Base-by-base conservation (phyloP, 2,113 vertebrate genomes). In the Rhinolophus ferrumequinum region DNA sequence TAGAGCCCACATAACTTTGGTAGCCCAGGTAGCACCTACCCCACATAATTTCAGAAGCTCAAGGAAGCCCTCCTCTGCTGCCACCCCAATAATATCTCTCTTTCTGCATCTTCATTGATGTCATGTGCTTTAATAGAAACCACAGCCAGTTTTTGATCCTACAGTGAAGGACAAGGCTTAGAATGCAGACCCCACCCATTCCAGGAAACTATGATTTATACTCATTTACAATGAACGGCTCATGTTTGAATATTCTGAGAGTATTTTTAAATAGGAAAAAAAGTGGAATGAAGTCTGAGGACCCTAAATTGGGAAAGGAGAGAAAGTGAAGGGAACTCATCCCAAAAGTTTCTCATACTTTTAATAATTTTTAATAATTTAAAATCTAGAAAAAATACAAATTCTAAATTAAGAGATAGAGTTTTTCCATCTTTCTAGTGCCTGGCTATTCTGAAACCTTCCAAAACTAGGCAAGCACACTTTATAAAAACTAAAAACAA, bases 401-500 rank as follows among this genome's bases (percentile, higher is more conserved):
- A 52, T 90, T 91, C 24, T 60, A 91, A 85, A 62, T n/a, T 79
- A 64, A 52, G 30, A 86, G 22, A 76, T 38, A 85, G 30, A 62
- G 24, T 33, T 79, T 80, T 72, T 50, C 16, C 10, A n/a, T 41
- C 7, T 44, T n/a, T 56, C 24, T 30, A 50, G 24, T 70, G 50
- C n/a, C 66, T 33, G 28, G 26, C 38, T 80, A 62, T 79, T 94
- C 52, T 73, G 21, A 41, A 60, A 62, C 26, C 0, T 86, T 79
- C 35, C 81, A 79, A 60, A 79, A 19, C 1, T 14, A 41, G 22
- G 52, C 33, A 54, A 50, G 54, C 15, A 52, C 15, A 62, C 16
- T 79, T 91, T 85, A 72, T 70, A 50, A 70, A 16, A n/a, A 28
- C 18, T 95, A 52, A 85, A 90, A 85, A 16, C 81, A 91, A 95